Percentiles rank a stretch among this genome's conserved stretches.
Evolutionary conservation across 1,140 invertebrate species (phyloP).

Genomic region (Sinonovacula constricta): DNA sequence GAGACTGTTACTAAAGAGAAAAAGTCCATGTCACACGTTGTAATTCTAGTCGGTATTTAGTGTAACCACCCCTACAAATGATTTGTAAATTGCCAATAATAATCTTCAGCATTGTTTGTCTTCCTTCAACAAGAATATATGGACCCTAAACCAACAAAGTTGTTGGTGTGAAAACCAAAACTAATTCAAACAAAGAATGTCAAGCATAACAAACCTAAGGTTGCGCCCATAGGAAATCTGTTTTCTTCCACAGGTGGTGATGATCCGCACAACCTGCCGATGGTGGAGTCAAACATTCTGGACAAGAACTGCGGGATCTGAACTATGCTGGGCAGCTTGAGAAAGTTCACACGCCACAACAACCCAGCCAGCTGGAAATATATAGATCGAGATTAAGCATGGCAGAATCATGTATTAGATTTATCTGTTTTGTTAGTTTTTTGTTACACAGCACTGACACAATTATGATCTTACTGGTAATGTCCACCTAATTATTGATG

Average conservation of each 20-base stretch:
- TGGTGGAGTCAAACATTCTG: conserved; percentile 68
- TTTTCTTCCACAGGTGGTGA: conserved; percentile 73
- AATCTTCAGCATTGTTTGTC: not conserved
- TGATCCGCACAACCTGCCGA: conserved; percentile 79
- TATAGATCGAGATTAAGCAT: too few relatives aligned
- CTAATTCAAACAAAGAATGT: not conserved
- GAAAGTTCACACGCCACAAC: conserved; percentile 80
- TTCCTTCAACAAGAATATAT: not conserved
- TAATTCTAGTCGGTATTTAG: not conserved
- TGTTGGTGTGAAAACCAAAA: not conserved
- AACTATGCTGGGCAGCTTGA: conserved; percentile 77
- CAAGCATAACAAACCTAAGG: conserved; percentile 9
- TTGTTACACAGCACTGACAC: too few relatives aligned
- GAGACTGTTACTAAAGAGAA: too few relatives aligned
- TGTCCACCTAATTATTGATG: too few relatives aligned
- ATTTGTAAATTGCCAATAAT: not conserved
- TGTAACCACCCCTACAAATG: not conserved
- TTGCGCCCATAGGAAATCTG: conserved; percentile 24
- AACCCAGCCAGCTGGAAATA: conserved; percentile 80
- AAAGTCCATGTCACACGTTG: not conserved
- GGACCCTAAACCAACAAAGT: too few relatives aligned
- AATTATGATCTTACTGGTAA: too few relatives aligned
- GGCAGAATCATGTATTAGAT: too few relatives aligned
- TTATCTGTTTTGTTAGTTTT: too few relatives aligned
- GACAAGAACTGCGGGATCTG: conserved; percentile 78